phyloP scores from a whole-genome alignment of 2,888 invertebrate genomes.

The Panzeria rudis region DNA sequence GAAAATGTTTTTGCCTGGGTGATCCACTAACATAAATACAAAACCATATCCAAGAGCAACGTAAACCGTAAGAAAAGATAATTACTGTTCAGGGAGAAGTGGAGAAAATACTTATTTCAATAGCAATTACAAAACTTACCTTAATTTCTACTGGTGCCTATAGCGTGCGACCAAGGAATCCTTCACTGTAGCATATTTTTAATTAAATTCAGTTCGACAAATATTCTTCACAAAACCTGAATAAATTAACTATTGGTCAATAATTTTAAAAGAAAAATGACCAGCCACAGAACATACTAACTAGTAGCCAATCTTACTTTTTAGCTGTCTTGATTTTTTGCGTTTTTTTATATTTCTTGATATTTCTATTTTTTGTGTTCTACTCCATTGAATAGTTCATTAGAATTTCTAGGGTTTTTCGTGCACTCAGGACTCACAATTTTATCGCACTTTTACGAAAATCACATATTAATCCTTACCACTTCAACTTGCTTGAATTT shows the following conservation, averaged over 20 bases:
- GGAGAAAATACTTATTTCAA: not conserved
- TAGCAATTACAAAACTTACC: conserved; percentile 46
- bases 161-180: no score
- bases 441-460: conserved; percentile 3
- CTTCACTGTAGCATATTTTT: not conserved
- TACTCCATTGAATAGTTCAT: conserved; percentile 4
- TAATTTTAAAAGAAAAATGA: conserved; percentile 3
- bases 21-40: conserved; percentile 69
- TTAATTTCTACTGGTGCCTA: not conserved
- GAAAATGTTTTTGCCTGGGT: conserved; percentile 57
- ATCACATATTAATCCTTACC: conserved; percentile 30
- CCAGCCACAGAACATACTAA: conserved; percentile 18
- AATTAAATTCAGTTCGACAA: no score
- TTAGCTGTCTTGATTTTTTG: conserved; percentile 45
- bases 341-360: conserved; percentile 33
- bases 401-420: conserved; percentile 46
- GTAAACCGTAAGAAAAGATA: not conserved
- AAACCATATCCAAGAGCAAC: conserved; percentile 1
- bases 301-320: conserved; percentile 39
- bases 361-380: conserved; percentile 23
- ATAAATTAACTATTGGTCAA: not conserved
- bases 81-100: not conserved
- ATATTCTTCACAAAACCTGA: not conserved
- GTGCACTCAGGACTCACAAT: conserved; percentile 25
- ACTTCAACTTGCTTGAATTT: not conserved